Base-by-base conservation (phyloP, 2,888 invertebrate genomes). In the Lordiphosa andalusiaca region DNA sequence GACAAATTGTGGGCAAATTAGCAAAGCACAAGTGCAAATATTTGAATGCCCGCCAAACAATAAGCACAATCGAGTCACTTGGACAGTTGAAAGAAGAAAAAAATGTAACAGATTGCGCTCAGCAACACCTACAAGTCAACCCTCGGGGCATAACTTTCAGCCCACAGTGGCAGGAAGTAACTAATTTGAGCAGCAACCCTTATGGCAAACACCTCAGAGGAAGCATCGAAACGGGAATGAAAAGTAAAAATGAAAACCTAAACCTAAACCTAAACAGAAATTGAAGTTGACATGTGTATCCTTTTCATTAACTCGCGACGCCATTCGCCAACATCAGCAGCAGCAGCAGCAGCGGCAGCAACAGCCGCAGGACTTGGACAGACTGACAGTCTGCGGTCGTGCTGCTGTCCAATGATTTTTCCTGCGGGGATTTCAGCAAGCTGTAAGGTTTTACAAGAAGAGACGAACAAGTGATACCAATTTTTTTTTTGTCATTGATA, bases 251-350 rank as follows among this genome's bases (percentile, higher is more conserved):
- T 21, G 16, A 49, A 40, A 53, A 54, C 39, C 54, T 60, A 57
- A 59, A 54, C 39, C 54, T 60, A 57, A 59, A 58, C 50, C 46
- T 33, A 44, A 69, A 71, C 73, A 71, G 73, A 86, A 86, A 87
- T 88, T 86, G 80, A 86, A 86, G 84, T 80, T 87, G 88, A 89
- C 88, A 88, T 88, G 88, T 89, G 88, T 88, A 88, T 88, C 87
- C 87, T 88, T 88, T 88, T 88, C 88, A 88, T 89, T 88, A 88
- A 88, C 83, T 86, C 86, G 83, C 85, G 80, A 85, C 84, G 67
- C 67, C 55, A 52, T 56, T 30, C 42, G 39, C 19, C 41, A 36
- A 38, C 37, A 25, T 25, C 25, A 53, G 56, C 39, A 44, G 41
- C 40, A 60, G 55, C 56, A 54, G 53, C 58, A 51, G 68, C 52